These are phyloP conservation scores for Pelmatolapia mariae DNA, from an alignment of 2,113 vertebrate genomes.

Conservation along the genomic window DNA sequence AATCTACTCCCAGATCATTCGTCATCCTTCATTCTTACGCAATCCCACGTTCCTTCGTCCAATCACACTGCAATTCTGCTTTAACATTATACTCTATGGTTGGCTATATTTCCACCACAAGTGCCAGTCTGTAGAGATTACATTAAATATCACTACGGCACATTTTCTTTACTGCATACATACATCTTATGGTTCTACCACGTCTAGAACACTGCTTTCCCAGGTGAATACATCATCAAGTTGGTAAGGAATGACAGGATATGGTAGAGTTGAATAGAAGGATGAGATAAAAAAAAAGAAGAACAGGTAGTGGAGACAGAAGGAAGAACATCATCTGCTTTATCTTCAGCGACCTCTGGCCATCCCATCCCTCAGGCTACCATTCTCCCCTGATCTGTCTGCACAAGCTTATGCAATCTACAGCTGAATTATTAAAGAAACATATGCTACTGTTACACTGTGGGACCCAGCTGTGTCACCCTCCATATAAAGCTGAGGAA, in stretches of 20 bases:
- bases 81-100: neutral
- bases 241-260: neutral
- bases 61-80: neutral
- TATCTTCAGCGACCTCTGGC: conserved; percentile 13
- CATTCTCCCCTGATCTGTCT: conserved; percentile 23
- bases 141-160: neutral
- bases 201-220: neutral
- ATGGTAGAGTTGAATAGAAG: neutral
- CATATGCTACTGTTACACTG: conserved; percentile 62
- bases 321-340: neutral
- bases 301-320: neutral
- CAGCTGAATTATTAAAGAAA: conserved; percentile 73
- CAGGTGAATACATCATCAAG: neutral
- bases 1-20: conserved; percentile 43
- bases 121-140: neutral
- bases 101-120: neutral
- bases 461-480: conserved; percentile 25
- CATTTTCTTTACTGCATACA: neutral
- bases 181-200: neutral
- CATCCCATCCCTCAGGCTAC: conserved; percentile 14
- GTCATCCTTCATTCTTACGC: conserved; percentile 43
- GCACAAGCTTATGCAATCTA: conserved; percentile 50
- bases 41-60: conserved; percentile 13
- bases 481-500: conserved; percentile 6
- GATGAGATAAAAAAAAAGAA: neutral